These are phyloP conservation scores for Thecophora atra DNA, from an alignment of 2,888 invertebrate genomes.

Conservation along the genomic window DNA sequence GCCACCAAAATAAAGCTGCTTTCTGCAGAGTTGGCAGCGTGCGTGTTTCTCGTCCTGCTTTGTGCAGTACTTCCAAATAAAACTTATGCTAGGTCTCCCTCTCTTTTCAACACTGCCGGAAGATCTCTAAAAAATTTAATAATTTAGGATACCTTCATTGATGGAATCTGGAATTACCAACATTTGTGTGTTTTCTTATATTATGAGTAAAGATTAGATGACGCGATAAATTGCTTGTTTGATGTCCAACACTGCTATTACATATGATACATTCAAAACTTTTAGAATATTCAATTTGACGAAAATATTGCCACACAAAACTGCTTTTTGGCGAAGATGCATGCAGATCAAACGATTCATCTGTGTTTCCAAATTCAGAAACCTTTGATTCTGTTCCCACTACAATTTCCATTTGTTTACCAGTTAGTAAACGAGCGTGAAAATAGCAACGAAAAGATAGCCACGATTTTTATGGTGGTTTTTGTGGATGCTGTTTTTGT, in stretches of 20 bases:
- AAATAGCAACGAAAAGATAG: no score
- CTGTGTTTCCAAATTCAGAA: conserved; percentile 25
- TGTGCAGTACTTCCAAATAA: conserved; percentile 57
- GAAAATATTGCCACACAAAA: conserved; percentile 54
- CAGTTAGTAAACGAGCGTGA: no score
- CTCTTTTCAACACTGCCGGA: conserved; percentile 28
- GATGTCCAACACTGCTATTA: conserved; percentile 50
- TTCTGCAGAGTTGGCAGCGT: conserved; percentile 54
- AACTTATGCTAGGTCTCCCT: conserved; percentile 53
- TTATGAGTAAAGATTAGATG: conserved; percentile 50
- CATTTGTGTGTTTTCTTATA: conserved; percentile 43
- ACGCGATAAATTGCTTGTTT: conserved; percentile 51
- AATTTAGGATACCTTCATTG: not conserved
- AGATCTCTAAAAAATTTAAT: conserved; percentile 20
- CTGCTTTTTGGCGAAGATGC: conserved; percentile 46
- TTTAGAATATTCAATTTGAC: conserved; percentile 44
- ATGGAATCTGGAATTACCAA: conserved; percentile 15
- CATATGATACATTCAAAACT: conserved; percentile 51
- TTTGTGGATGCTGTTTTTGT: no score
- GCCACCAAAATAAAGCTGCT: conserved; percentile 53
- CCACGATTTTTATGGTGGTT: no score
- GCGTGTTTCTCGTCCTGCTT: conserved; percentile 54
- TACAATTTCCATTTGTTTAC: conserved; percentile 31
- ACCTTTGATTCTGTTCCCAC: conserved; percentile 13
- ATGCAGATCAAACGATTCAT: conserved; percentile 8